A percentile compares a stretch with the other conserved stretches of the same genome.
phyloP scores from a whole-genome alignment of 2,797 vertebrate genomes.

The Vipera ursinii region DNA sequence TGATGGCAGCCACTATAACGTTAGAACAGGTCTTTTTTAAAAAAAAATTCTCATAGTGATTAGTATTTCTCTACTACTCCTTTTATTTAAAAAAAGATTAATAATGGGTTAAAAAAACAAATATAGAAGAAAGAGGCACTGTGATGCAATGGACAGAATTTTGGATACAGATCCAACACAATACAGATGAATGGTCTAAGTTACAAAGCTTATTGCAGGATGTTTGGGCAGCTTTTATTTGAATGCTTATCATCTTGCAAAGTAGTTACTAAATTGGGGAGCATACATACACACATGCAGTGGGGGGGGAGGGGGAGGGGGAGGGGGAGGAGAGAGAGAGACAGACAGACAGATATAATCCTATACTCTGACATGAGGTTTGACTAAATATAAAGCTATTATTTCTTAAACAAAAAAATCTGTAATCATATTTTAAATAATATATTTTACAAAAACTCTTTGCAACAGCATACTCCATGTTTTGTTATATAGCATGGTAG shows the following conservation, averaged over 20 bases:
- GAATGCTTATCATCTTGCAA: background rate
- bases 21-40: background rate
- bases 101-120: background rate
- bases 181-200: background rate
- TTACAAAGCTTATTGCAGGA: background rate
- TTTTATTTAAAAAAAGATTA: background rate
- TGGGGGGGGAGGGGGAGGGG: too few relatives aligned
- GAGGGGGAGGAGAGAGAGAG: fast-evolving
- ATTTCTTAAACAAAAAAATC: background rate
- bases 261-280: background rate
- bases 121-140: background rate
- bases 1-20: background rate
- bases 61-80: background rate
- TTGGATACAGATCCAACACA: background rate
- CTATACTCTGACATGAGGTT: background rate
- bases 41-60: background rate
- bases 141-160: background rate
- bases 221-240: background rate
- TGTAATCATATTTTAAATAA: background rate
- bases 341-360: too few relatives aligned
- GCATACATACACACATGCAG: background rate
- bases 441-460: background rate
- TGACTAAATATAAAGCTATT: background rate
- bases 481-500: background rate
- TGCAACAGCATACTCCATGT: background rate